These are phyloP conservation scores for Cheilosia grossa DNA, from an alignment of 2,888 invertebrate genomes.

Conservation along the genomic window DNA sequence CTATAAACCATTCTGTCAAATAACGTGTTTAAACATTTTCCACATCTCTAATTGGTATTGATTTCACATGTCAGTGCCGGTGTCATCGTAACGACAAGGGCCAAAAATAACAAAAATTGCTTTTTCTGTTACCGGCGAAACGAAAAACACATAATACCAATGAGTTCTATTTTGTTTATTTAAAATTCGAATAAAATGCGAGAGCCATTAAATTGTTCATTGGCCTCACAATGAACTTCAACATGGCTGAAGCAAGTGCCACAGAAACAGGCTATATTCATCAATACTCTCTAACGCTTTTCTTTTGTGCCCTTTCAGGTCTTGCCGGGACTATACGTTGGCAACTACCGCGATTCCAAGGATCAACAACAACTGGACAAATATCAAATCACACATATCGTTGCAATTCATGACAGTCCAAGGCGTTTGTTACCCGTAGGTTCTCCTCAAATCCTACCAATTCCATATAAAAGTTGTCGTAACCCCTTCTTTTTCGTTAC, in stretches of 20 bases:
- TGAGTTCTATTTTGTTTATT: neutral
- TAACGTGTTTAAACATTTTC: too few relatives aligned
- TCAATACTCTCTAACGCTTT: conserved; percentile 11
- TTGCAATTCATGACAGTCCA: conserved; percentile 97
- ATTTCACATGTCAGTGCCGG: too few relatives aligned
- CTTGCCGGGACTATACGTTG: conserved; percentile 96
- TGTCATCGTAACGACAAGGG: neutral
- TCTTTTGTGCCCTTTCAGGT: conserved; percentile 85
- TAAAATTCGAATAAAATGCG: conserved; percentile 15
- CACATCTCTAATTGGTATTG: too few relatives aligned
- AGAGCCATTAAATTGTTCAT: neutral
- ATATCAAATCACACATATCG: conserved; percentile 96
- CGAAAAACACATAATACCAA: neutral
- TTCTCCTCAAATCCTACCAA: conserved; percentile 71
- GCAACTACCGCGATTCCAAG: conserved; percentile 97
- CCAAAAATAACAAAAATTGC: neutral
- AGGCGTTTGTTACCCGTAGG: conserved; percentile 92
- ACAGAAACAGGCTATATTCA: neutral
- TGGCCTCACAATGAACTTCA: conserved; percentile 77
- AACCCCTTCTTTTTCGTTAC: conserved; percentile 77
- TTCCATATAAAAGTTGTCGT: too few relatives aligned
- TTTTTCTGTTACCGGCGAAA: neutral
- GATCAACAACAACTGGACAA: conserved; percentile 94
- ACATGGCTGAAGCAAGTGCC: conserved; percentile 79
- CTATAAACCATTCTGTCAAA: too few relatives aligned